Evolutionary conservation across 2,888 invertebrate genomes (phyloP).

Genomic region (Mamestra brassicae): DNA sequence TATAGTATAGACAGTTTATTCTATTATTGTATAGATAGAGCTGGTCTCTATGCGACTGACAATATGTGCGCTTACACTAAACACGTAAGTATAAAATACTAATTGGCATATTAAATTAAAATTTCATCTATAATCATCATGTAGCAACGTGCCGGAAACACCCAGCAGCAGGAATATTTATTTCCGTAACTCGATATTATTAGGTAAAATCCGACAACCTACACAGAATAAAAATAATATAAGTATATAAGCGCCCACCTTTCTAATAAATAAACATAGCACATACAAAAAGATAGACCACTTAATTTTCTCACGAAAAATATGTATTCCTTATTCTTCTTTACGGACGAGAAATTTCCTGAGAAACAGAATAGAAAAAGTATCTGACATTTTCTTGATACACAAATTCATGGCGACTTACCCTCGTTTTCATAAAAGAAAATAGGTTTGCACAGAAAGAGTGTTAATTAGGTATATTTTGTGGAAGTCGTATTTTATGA

Average conservation of each 20-base stretch:
- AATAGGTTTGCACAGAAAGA: constrained; percentile 25
- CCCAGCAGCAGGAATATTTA: too few relatives aligned
- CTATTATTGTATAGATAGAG: too few relatives aligned
- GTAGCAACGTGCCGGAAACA: too few relatives aligned
- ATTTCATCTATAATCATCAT: too few relatives aligned
- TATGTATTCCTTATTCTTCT: constrained; percentile 10
- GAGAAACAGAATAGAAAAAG: constrained; percentile 13
- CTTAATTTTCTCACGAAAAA: constrained; percentile 38
- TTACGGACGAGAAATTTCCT: constrained; percentile 19
- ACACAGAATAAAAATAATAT: not conserved
- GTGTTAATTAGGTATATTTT: constrained; percentile 43
- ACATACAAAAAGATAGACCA: constrained; percentile 16
- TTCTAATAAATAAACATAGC: constrained; percentile 13
- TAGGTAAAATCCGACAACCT: not conserved
- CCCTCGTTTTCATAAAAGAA: constrained; percentile 26
- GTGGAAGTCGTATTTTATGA: constrained; percentile 6
- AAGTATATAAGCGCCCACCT: not conserved
- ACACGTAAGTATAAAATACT: too few relatives aligned
- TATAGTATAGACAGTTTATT: too few relatives aligned
- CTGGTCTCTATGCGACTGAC: too few relatives aligned
- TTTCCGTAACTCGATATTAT: not conserved
- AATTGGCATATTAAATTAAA: too few relatives aligned
- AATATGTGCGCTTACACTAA: too few relatives aligned
- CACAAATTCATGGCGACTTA: constrained; percentile 21
- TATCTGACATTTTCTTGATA: constrained; percentile 34